Evolutionary conservation across 2,888 invertebrate genomes (phyloP).

Genomic region (Lomographa bimaculata): DNA sequence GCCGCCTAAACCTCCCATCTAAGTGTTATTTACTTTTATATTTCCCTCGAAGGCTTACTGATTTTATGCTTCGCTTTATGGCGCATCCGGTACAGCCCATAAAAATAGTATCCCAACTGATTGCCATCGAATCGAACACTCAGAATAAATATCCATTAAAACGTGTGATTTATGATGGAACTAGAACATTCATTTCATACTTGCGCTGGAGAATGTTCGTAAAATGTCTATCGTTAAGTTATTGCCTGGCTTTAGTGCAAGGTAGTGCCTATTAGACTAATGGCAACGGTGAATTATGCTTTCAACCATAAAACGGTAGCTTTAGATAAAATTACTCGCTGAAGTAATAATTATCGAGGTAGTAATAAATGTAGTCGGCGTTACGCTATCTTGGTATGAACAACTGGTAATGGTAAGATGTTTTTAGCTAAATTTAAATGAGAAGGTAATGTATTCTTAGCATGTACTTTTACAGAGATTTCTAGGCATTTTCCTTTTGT

Average conservation of each 20-base stretch:
- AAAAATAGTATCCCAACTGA: constrained; percentile 76
- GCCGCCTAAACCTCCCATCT: constrained; percentile 66
- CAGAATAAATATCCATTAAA: constrained; percentile 73
- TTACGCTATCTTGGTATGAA: no score
- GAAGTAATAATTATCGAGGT: constrained; percentile 11
- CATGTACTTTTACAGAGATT: no score
- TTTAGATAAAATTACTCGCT: constrained; percentile 21
- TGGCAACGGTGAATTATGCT: constrained; percentile 29
- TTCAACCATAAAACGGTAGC: constrained; percentile 22
- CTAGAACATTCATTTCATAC: constrained; percentile 47
- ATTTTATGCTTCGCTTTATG: constrained; percentile 77
- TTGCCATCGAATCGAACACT: constrained; percentile 67
- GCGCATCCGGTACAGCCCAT: constrained; percentile 73
- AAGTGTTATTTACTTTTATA: constrained; percentile 79
- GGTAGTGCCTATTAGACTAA: constrained; percentile 33
- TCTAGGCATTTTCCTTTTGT: no score
- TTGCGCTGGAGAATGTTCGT: constrained; percentile 39
- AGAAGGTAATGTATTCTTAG: no score
- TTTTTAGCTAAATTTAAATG: no score
- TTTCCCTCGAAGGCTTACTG: constrained; percentile 70
- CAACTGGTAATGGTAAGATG: no score
- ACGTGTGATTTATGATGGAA: constrained; percentile 58
- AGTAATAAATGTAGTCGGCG: not conserved
- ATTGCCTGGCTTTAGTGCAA: constrained; percentile 35
- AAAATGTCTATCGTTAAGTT: constrained; percentile 33